Conservation (phyloP, 1,140 invertebrate species). For the Armadillidium nasatum region DNA sequence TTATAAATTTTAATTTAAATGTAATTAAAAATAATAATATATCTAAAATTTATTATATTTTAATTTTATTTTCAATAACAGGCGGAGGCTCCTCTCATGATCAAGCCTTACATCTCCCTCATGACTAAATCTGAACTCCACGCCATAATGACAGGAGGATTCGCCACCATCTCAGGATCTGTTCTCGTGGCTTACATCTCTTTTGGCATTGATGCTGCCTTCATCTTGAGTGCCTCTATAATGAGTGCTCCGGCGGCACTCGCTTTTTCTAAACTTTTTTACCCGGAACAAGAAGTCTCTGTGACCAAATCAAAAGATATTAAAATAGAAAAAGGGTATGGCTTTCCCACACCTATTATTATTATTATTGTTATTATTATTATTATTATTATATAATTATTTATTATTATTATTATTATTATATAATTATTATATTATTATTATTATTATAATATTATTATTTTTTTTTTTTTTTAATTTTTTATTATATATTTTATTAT, state of each 20-base stretch:
- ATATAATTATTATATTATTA: no score
- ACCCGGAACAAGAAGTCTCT: constrained; percentile 78
- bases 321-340: constrained; percentile 51
- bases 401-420: no score
- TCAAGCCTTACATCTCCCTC: constrained; percentile 74
- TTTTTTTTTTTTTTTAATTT: no score
- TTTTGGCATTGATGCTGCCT: constrained; percentile 76
- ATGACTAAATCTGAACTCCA: constrained; percentile 88
- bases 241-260: constrained; percentile 93
- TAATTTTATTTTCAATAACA: constrained; percentile 50
- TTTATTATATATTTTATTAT: no score
- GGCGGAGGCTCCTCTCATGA: constrained; percentile 84
- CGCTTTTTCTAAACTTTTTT: constrained; percentile 80
- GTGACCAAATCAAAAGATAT: constrained; percentile 63
- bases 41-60: neutral
- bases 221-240: constrained; percentile 81
- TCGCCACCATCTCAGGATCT: constrained; percentile 89
- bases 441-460: no score
- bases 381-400: no score
- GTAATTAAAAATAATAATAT: no score
- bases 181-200: constrained; percentile 86
- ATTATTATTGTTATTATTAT: no score
- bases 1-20: no score
- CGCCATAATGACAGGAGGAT: constrained; percentile 86
- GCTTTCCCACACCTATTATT: no score